Percentiles rank a stretch among this genome's conserved stretches.
Evolutionary conservation across 2,113 vertebrate species (phyloP).

Genomic region (Cinclus mexicanus): DNA sequence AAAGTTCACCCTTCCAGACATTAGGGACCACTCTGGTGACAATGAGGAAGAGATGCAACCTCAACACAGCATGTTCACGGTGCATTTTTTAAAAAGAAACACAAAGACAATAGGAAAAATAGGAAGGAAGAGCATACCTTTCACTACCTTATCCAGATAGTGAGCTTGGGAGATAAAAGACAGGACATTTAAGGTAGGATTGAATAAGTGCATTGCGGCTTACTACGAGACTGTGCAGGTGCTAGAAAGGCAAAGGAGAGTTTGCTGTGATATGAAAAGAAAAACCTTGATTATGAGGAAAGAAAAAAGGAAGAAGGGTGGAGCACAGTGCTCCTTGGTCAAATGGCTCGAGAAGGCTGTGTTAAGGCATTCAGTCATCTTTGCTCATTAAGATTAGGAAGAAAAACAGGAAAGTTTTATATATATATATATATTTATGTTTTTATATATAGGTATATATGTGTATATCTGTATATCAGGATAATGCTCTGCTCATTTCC

Average conservation of each 20-base stretch:
- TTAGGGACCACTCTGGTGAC: slow-evolving; percentile 36
- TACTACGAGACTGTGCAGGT: slow-evolving; percentile 72
- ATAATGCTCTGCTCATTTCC: not conserved
- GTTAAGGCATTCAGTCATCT: slow-evolving; percentile 29
- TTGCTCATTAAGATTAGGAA: slow-evolving; percentile 10
- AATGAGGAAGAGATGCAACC: slow-evolving; percentile 51
- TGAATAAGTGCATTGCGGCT: slow-evolving; percentile 76
- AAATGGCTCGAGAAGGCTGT: slow-evolving; percentile 4
- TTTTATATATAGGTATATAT: not conserved
- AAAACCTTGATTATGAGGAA: slow-evolving; percentile 66
- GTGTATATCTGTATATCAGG: not conserved
- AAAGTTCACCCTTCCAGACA: slow-evolving; percentile 44
- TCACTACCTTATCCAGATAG: slow-evolving; percentile 99
- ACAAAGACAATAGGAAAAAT: slow-evolving; percentile 80
- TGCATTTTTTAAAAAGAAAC: slow-evolving; percentile 64
- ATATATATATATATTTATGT: not conserved
- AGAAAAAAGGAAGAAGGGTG: slow-evolving; percentile 40
- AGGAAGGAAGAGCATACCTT: slow-evolving; percentile 98
- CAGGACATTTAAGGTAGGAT: slow-evolving; percentile 96
- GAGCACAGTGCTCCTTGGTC: slow-evolving; percentile 58
- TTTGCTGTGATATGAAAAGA: slow-evolving; percentile 8
- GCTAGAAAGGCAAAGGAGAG: slow-evolving; percentile 57
- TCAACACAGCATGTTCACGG: slow-evolving; percentile 54
- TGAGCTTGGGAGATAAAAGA: slow-evolving; percentile 99
- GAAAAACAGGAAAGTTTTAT: slow-evolving; percentile 7